Percentiles rank a stretch among this genome's conserved stretches.
Evolutionary conservation across 2,888 invertebrate genomes (phyloP).

Genomic region (Hololepta plana): DNA sequence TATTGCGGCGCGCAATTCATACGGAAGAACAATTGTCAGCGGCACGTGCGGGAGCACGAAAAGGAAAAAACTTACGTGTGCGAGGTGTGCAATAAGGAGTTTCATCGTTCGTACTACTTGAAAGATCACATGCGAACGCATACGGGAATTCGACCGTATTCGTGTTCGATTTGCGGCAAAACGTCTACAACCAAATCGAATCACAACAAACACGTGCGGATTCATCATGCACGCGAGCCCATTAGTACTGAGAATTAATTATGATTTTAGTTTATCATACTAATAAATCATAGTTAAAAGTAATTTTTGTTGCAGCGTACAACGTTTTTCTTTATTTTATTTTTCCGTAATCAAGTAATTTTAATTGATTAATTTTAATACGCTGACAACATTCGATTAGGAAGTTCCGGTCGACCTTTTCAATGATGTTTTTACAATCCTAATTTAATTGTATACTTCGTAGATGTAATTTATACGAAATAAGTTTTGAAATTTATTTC

Average conservation of each 20-base stretch:
- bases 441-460: no score
- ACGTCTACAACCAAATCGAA: conserved; percentile 79
- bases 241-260: conserved; percentile 68
- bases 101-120: conserved; percentile 74
- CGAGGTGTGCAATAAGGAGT: conserved; percentile 63
- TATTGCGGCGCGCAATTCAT: conserved; percentile 81
- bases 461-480: no score
- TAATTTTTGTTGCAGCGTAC: no score
- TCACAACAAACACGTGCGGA: conserved; percentile 78
- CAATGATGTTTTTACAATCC: no score
- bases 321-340: no score
- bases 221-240: conserved; percentile 76
- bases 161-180: conserved; percentile 79
- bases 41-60: conserved; percentile 73
- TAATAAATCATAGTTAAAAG: no score
- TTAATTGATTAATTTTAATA: no score
- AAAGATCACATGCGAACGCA: conserved; percentile 78
- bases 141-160: conserved; percentile 61
- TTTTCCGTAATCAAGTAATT: no score
- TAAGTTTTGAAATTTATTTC: no score
- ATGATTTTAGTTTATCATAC: no score
- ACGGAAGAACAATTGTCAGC: conserved; percentile 70
- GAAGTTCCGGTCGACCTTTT: no score
- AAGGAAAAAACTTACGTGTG: conserved; percentile 25
- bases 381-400: no score